A percentile compares a stretch with the other conserved stretches of the same genome.
These are phyloP conservation scores for Drosophila neutralis DNA, from an alignment of 2,888 invertebrate species.

Conservation along the genomic window DNA sequence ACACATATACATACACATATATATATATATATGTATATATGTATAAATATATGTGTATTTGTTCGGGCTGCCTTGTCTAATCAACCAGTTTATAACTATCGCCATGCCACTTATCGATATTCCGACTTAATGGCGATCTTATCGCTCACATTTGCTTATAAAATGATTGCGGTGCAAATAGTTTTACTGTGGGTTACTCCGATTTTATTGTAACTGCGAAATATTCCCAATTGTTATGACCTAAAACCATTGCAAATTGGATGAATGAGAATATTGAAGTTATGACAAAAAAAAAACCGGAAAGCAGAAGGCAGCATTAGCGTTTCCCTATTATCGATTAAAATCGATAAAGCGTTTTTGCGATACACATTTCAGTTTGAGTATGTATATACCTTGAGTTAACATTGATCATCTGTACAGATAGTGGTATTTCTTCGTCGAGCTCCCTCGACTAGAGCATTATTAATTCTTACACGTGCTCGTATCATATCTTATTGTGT, in stretches of 20 bases:
- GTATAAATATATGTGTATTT: neutral
- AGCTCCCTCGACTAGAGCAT: neutral
- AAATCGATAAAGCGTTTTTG: neutral
- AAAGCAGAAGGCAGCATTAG: neutral
- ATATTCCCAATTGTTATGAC: neutral
- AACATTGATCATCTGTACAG: neutral
- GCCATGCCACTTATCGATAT: slow-evolving; percentile 37
- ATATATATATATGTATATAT: neutral
- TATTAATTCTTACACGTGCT: neutral
- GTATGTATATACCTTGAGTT: neutral
- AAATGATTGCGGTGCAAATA: slow-evolving; percentile 2
- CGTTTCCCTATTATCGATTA: neutral
- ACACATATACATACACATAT: neutral
- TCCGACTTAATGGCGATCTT: slow-evolving; percentile 34
- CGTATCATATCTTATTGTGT: neutral
- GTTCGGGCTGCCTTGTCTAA: slow-evolving; percentile 32
- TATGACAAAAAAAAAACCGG: neutral
- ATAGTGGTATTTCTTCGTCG: neutral
- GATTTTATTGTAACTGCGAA: too few relatives aligned
- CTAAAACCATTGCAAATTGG: neutral
- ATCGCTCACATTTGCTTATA: slow-evolving; percentile 20
- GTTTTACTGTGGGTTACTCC: slow-evolving; percentile 4
- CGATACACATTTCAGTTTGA: neutral
- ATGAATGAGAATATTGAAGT: neutral
- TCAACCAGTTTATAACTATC: slow-evolving; percentile 27